Conservation (phyloP, 2,797 vertebrate species). For the Rhabdomys pumilio region DNA sequence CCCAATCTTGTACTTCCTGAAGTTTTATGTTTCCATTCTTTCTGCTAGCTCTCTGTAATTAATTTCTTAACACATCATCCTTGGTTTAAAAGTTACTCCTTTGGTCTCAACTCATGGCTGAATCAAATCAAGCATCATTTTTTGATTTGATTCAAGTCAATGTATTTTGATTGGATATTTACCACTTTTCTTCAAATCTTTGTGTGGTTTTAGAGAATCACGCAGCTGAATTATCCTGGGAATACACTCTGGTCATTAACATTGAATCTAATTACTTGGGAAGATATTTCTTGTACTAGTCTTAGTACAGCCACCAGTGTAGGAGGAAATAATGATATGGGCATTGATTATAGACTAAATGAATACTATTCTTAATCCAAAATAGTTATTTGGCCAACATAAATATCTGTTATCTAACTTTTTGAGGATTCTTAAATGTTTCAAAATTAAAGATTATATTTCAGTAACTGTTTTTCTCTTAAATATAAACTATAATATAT, state of each 20-base stretch:
- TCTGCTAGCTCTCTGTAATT: no score
- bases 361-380: background rate
- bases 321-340: background rate
- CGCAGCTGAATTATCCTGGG: background rate
- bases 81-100: conserved; percentile 1
- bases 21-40: no score
- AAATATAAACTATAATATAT: background rate
- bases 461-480: background rate
- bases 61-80: background rate
- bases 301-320: fast-evolving
- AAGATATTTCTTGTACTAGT: background rate
- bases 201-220: background rate
- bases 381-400: background rate
- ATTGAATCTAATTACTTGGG: background rate
- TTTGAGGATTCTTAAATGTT: background rate
- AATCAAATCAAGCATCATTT: background rate
- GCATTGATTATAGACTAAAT: background rate
- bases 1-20: no score
- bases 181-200: fast-evolving
- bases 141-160: background rate
- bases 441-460: background rate
- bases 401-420: background rate
- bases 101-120: background rate
- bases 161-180: background rate
- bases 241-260: background rate